Evolutionary conservation across 2,888 invertebrate species (phyloP), one percentile per base, ranked within the genome.

Genomic region (Nymphalis c-album): DNA sequence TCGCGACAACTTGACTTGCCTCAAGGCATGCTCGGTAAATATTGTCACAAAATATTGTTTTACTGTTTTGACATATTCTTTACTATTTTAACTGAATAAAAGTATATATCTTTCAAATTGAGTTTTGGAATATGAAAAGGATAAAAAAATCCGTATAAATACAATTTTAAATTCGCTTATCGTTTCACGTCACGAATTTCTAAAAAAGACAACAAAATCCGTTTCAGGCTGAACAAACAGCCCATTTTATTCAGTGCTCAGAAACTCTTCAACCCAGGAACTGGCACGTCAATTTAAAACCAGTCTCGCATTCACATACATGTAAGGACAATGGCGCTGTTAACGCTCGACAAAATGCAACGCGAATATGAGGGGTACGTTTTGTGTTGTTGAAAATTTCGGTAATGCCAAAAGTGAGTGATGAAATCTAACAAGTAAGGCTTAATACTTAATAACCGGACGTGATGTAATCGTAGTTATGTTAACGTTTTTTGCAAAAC

Each of bases 301-400:
- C 62, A 68, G 60, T 55, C 61, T 48, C 53, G 64, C 62, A 68
- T 68, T 53, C 63, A 60, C 65, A 60, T 64, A 60, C 60, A 40
- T 67, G 60, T 60, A 57, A 70, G 65, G 70, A 70, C 70, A 70
- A 70, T 70, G 35, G 70, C 50, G 61, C 58, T 68, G 70, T 70
- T 70, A 70, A 68, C 68, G 70, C 68, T 68, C 63, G 50, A 60
- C 63, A 60, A 50, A 68, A 68, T 65, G 45, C 63, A 40, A 64
- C 59, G 60, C 51, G 64, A 63, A 60, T 65, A 60, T 65, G 55
- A 35, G 50, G 47, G 55, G 51, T 65, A 62, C 68, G 67, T 67
- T 70, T 67, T 64, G 67, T 51, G 20, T 45, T 57, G 57, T 62
- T 50, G 59, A 35, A 60, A 57, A 53, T 63, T 62, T 59, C 51